A percentile compares a stretch with the other conserved stretches of the same genome.
Conservation (phyloP, 2,888 invertebrate genomes). For the Tortricodes alternella region DNA sequence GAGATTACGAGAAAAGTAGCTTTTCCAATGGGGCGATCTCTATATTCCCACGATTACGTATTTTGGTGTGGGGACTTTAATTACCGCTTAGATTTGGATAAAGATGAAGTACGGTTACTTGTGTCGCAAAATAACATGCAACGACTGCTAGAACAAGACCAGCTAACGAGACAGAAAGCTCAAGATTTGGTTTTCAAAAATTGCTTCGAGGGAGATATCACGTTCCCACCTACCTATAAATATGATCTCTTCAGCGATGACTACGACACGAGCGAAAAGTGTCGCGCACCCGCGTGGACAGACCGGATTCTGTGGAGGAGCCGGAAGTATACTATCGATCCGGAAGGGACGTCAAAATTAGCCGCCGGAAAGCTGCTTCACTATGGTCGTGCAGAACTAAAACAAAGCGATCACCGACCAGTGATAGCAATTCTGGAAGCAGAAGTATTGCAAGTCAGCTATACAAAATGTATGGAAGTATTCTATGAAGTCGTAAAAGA, state of each 20-base stretch:
- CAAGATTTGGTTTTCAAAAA: slow-evolving; percentile 94
- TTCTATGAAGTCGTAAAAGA: slow-evolving; percentile 93
- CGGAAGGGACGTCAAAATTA: slow-evolving; percentile 85
- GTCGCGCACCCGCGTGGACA: slow-evolving; percentile 98
- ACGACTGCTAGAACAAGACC: slow-evolving; percentile 92
- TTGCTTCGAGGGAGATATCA: slow-evolving; percentile 95
- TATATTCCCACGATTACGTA: slow-evolving; percentile 98
- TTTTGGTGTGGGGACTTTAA: slow-evolving; percentile 99
- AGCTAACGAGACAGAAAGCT: slow-evolving; percentile 91
- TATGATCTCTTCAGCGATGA: slow-evolving; percentile 99
- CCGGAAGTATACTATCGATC: slow-evolving; percentile 87
- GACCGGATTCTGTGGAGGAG: slow-evolving; percentile 98
- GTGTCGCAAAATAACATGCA: slow-evolving; percentile 89
- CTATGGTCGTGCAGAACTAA: slow-evolving; percentile 97
- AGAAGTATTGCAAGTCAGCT: slow-evolving; percentile 91
- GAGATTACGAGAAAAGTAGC: slow-evolving; percentile 96
- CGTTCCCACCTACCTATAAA: slow-evolving; percentile 98
- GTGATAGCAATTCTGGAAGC: slow-evolving; percentile 96
- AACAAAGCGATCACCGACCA: slow-evolving; percentile 98
- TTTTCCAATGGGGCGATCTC: slow-evolving; percentile 95
- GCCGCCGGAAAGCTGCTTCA: slow-evolving; percentile 91
- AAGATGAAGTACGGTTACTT: slow-evolving; percentile 94
- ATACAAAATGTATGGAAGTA: slow-evolving; percentile 88
- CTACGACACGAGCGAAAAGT: slow-evolving; percentile 99
- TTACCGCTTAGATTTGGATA: slow-evolving; percentile 97